Evolutionary conservation across 1,140 invertebrate species (phyloP).

Genomic region (Euwallacea fornicatus): DNA sequence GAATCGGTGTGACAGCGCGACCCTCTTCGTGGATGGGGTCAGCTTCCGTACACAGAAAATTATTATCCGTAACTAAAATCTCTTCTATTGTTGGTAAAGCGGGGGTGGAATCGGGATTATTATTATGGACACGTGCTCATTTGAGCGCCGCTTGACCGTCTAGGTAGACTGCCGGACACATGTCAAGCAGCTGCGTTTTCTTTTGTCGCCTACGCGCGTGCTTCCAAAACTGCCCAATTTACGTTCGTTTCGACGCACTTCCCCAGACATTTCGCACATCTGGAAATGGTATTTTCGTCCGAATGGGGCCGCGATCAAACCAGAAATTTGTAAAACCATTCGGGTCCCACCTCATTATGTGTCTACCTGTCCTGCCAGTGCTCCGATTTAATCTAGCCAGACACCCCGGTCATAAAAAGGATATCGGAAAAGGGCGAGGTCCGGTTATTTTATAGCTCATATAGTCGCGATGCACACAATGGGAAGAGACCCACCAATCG

Average conservation of each 20-base stretch:
- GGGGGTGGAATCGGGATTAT: slow-evolving; percentile 45
- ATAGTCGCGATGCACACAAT: slow-evolving; percentile 36
- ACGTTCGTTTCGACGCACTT: slow-evolving; percentile 44
- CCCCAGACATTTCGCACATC: slow-evolving; percentile 48
- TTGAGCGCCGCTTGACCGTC: slow-evolving; percentile 39
- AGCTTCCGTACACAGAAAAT: slow-evolving; percentile 38
- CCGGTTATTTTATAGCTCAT: slow-evolving; percentile 34
- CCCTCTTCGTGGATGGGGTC: slow-evolving; percentile 16
- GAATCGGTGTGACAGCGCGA: neutral
- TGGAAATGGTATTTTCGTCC: slow-evolving; percentile 45
- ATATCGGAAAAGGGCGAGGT: slow-evolving; percentile 34
- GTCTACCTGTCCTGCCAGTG: slow-evolving; percentile 12
- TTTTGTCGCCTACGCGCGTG: slow-evolving; percentile 49
- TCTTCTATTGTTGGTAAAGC: slow-evolving; percentile 45
- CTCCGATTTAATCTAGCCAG: slow-evolving; percentile 29
- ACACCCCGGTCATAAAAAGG: slow-evolving; percentile 28
- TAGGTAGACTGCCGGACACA: slow-evolving; percentile 44
- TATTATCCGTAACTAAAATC: slow-evolving; percentile 52
- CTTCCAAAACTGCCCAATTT: slow-evolving; percentile 46
- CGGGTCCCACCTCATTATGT: no score
- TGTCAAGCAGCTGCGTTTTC: slow-evolving; percentile 47
- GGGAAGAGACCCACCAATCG: slow-evolving; percentile 29
- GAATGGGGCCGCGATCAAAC: neutral
- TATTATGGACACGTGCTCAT: slow-evolving; percentile 37
- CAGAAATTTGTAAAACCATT: no score